phyloP scores from a whole-genome alignment of 2,797 vertebrate species.

The Uromys caudimaculatus region DNA sequence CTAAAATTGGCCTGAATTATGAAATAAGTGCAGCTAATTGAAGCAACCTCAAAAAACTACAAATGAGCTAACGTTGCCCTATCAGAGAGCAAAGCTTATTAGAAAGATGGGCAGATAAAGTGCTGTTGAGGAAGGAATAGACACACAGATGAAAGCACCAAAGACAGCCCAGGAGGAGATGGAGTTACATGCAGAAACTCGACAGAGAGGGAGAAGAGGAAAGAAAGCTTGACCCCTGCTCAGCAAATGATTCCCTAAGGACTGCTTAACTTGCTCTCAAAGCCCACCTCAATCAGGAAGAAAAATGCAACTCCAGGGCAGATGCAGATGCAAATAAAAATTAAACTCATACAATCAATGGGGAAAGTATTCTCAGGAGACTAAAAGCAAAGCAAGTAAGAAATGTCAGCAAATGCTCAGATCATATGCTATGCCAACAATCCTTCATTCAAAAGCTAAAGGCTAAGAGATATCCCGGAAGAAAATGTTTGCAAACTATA shows the following conservation, averaged over 20 bases:
- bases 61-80: background rate
- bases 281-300: background rate
- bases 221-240: background rate
- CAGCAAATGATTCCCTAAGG: background rate
- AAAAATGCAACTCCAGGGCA: background rate
- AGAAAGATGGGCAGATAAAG: background rate
- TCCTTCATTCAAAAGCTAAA: slow-evolving; percentile 4
- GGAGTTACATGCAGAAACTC: background rate
- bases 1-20: background rate
- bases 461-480: background rate
- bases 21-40: background rate
- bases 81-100: background rate
- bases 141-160: background rate
- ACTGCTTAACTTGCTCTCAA: background rate
- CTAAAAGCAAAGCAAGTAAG: background rate
- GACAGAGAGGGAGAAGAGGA: background rate
- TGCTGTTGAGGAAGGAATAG: background rate
- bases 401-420: background rate
- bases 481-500: background rate
- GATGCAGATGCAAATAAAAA: slow-evolving; percentile 15
- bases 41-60: background rate
- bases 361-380: background rate
- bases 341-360: background rate
- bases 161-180: background rate
- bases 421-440: background rate